These are phyloP conservation scores for Potorous gilbertii DNA, from an alignment of 2,797 vertebrate species.

Conservation along the genomic window DNA sequence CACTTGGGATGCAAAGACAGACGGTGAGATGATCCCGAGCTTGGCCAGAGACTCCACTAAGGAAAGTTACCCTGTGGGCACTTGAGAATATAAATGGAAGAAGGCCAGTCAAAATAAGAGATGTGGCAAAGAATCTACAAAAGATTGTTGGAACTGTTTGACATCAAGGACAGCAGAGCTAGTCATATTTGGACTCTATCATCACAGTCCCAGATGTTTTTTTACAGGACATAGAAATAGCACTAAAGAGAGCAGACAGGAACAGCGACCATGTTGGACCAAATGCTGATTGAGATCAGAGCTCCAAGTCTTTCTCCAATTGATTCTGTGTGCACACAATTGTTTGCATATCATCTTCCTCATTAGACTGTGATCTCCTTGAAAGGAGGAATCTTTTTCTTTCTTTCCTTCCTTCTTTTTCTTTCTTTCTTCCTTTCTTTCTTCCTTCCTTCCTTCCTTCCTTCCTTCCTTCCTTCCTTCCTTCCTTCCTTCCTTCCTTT, in stretches of 20 bases:
- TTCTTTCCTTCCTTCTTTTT: too few relatives aligned
- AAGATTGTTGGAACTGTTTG: neutral
- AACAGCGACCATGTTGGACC: neutral
- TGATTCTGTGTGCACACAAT: neutral
- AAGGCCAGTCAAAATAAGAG: neutral
- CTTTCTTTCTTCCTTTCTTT: too few relatives aligned
- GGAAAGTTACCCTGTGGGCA: neutral
- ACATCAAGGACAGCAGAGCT: neutral
- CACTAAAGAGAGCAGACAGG: neutral
- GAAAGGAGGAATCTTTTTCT: neutral
- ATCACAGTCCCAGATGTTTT: neutral
- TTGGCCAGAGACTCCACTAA: neutral
- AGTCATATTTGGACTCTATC: neutral
- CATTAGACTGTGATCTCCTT: neutral
- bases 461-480: too few relatives aligned
- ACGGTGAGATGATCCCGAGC: neutral
- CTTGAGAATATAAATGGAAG: neutral
- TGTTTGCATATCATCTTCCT: neutral
- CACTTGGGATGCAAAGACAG: neutral
- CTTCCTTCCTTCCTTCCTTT: too few relatives aligned
- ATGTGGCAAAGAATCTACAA: neutral
- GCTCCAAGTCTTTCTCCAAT: neutral
- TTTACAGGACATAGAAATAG: neutral
- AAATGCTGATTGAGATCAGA: neutral
- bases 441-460: too few relatives aligned